phyloP scores from a whole-genome alignment of 2,888 invertebrate species.

The Tetanocera ferruginea region DNA sequence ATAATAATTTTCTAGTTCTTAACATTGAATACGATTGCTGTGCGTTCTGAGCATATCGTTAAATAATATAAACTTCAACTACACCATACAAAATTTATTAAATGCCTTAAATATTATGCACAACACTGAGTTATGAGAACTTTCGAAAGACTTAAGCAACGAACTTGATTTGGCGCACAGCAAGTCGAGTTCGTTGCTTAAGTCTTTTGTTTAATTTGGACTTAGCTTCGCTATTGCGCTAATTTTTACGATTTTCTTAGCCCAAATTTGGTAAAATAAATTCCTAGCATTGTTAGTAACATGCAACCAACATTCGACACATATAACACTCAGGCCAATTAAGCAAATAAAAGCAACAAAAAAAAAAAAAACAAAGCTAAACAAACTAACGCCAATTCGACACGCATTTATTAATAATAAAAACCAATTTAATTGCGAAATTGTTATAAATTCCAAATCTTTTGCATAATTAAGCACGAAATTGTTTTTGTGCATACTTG shows the following conservation, averaged over 20 bases:
- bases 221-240: not conserved
- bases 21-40: too few relatives aligned
- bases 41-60: too few relatives aligned
- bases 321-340: slow-evolving; percentile 5
- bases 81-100: too few relatives aligned
- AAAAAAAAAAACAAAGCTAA: too few relatives aligned
- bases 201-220: not conserved
- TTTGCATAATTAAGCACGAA: slow-evolving; percentile 18
- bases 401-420: slow-evolving; percentile 15
- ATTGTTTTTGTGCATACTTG: not conserved
- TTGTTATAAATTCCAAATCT: slow-evolving; percentile 22
- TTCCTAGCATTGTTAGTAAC: not conserved
- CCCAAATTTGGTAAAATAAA: not conserved
- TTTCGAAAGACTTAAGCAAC: not conserved
- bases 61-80: too few relatives aligned
- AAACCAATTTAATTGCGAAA: slow-evolving; percentile 11
- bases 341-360: not conserved
- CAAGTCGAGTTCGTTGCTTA: not conserved
- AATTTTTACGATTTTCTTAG: not conserved
- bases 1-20: too few relatives aligned
- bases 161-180: not conserved
- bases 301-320: slow-evolving; percentile 26
- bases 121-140: not conserved
- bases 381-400: not conserved
- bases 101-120: too few relatives aligned